Evolutionary conservation across 2,113 vertebrate species (phyloP).

Genomic region (Taurulus bubalis): DNA sequence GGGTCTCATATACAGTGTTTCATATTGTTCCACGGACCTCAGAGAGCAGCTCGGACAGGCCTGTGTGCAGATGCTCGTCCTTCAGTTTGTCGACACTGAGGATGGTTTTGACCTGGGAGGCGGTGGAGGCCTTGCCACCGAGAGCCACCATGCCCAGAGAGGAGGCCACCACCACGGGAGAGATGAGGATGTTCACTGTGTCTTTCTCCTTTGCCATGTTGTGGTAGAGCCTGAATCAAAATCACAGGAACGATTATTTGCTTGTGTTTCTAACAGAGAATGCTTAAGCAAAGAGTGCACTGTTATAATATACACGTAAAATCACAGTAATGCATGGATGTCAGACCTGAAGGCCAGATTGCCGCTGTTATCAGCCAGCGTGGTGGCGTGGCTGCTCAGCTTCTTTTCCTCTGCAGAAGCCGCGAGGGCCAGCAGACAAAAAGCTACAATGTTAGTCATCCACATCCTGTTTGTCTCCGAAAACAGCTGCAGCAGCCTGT

Average conservation of each 20-base stretch:
- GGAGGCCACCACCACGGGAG: conserved; percentile 94
- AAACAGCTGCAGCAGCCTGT: conserved; percentile 66
- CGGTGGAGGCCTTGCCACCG: conserved; percentile 89
- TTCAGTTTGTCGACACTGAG: conserved; percentile 90
- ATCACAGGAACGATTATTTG: background rate
- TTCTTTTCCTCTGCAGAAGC: conserved; percentile 83
- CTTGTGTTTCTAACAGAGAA: background rate
- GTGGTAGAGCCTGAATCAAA: conserved; percentile 88
- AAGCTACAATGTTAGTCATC: conserved; percentile 75
- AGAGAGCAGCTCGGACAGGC: conserved; percentile 90
- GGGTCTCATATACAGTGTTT: background rate
- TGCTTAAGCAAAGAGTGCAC: background rate
- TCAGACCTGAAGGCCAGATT: conserved; percentile 89
- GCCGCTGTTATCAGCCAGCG: conserved; percentile 89
- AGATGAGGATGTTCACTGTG: conserved; percentile 94
- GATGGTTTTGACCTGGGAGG: conserved; percentile 92
- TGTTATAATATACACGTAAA: background rate
- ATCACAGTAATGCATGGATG: background rate
- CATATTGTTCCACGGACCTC: conserved; percentile 76
- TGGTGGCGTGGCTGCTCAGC: conserved; percentile 88
- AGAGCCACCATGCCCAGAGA: conserved; percentile 93
- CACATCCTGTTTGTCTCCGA: conserved; percentile 85
- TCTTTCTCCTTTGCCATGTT: conserved; percentile 92
- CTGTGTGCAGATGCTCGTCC: conserved; percentile 90
- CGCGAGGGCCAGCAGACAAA: conserved; percentile 80